Conservation (phyloP, 2,113 vertebrate species). For the Lepus americanus region DNA sequence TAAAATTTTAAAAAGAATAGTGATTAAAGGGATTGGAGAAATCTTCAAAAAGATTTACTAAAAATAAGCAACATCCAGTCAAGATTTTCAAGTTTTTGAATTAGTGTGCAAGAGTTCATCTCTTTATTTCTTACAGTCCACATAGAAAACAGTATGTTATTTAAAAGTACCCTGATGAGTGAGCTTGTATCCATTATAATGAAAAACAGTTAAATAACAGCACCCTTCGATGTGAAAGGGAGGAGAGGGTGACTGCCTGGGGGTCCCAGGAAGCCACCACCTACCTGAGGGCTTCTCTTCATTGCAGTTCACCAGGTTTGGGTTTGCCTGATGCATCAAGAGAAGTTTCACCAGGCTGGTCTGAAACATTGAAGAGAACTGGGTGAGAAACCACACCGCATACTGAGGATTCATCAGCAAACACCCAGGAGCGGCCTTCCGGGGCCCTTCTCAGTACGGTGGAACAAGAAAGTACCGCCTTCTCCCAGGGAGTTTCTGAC, state of each 20-base stretch:
- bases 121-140: not conserved
- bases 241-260: not conserved
- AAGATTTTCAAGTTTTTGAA: not conserved
- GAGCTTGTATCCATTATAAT: not conserved
- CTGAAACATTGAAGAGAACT: constrained; percentile 85
- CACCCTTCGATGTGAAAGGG: not conserved
- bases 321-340: constrained; percentile 92
- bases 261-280: not conserved
- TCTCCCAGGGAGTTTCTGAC: not conserved
- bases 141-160: not conserved
- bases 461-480: not conserved
- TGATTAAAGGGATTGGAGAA: not conserved
- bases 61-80: not conserved
- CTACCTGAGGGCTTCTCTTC: constrained; percentile 96
- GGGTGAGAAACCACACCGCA: not conserved
- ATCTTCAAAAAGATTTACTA: not conserved
- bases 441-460: fast-evolving
- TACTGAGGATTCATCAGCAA: not conserved
- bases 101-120: not conserved
- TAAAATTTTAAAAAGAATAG: not conserved
- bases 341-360: constrained; percentile 93
- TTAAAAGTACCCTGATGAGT: not conserved
- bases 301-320: constrained; percentile 93
- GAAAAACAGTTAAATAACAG: not conserved
- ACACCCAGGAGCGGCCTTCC: too few relatives aligned